Evolutionary conservation across 2,888 invertebrate species (phyloP).

Genomic region (Philereme vetulata): DNA sequence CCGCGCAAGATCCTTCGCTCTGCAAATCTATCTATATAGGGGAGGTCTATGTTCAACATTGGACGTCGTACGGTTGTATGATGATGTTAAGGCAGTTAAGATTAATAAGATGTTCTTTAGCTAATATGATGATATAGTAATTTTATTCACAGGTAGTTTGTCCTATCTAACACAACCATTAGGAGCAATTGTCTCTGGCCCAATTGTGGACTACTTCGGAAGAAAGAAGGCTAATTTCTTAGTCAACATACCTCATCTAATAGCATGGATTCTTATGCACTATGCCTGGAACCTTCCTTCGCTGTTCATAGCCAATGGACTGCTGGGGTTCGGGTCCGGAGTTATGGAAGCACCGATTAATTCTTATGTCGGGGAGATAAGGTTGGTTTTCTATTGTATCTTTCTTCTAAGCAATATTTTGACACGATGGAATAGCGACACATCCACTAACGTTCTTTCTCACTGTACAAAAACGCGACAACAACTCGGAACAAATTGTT

Average conservation of each 20-base stretch:
- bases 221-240: slow-evolving; percentile 81
- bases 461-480: no score
- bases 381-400: slow-evolving; percentile 49
- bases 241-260: slow-evolving; percentile 80
- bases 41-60: no score
- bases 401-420: no score
- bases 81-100: no score
- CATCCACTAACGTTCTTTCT: no score
- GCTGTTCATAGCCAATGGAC: slow-evolving; percentile 75
- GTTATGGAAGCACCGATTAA: slow-evolving; percentile 85
- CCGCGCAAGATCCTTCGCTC: no score
- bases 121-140: no score
- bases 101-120: no score
- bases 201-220: slow-evolving; percentile 80
- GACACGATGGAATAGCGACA: no score
- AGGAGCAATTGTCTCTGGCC: slow-evolving; percentile 82
- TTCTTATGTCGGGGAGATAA: slow-evolving; percentile 84
- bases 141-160: slow-evolving; percentile 73
- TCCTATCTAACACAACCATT: slow-evolving; percentile 82
- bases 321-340: slow-evolving; percentile 82
- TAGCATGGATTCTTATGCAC: slow-evolving; percentile 82
- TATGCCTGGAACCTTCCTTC: slow-evolving; percentile 70
- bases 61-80: no score
- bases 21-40: no score
- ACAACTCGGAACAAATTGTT: no score